Evolutionary conservation across 1,140 invertebrate genomes (phyloP).

Genomic region (Reticulitermes speratus): DNA sequence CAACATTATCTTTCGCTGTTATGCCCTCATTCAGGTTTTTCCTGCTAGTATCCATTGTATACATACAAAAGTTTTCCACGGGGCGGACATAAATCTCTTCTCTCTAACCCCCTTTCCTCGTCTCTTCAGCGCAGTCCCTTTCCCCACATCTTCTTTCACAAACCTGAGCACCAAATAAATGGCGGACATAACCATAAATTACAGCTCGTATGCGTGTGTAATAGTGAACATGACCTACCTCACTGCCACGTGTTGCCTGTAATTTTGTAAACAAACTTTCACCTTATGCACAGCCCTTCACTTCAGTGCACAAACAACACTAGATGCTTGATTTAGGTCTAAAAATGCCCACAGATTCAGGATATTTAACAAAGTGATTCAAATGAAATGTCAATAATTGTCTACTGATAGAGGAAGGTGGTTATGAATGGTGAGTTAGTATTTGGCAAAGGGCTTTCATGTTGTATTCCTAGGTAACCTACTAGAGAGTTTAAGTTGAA

Average conservation of each 20-base stretch:
- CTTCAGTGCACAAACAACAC: neutral
- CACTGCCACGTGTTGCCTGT: neutral
- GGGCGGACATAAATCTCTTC: conserved; percentile 20
- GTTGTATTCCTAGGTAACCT: too few species aligned
- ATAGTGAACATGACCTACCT: neutral
- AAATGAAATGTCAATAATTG: too few species aligned
- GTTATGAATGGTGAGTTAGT: too few species aligned
- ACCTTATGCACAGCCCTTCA: neutral
- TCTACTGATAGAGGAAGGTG: too few species aligned
- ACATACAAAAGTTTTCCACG: neutral
- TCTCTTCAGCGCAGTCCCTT: neutral
- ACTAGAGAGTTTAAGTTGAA: too few species aligned
- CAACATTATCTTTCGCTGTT: conserved; percentile 6
- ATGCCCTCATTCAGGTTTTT: neutral
- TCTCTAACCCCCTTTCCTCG: neutral
- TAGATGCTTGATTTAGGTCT: too few species aligned
- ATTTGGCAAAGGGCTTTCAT: too few species aligned
- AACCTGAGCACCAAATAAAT: conserved; percentile 23
- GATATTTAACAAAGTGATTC: too few species aligned
- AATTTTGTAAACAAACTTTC: conserved; percentile 1
- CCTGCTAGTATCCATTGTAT: neutral
- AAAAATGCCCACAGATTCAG: too few species aligned
- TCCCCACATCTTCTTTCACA: conserved; percentile 19
- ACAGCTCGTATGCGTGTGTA: neutral
- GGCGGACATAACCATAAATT: conserved; percentile 29